Evolutionary conservation across 1,140 invertebrate genomes (phyloP).

Genomic region (Medauroidea extradentata): DNA sequence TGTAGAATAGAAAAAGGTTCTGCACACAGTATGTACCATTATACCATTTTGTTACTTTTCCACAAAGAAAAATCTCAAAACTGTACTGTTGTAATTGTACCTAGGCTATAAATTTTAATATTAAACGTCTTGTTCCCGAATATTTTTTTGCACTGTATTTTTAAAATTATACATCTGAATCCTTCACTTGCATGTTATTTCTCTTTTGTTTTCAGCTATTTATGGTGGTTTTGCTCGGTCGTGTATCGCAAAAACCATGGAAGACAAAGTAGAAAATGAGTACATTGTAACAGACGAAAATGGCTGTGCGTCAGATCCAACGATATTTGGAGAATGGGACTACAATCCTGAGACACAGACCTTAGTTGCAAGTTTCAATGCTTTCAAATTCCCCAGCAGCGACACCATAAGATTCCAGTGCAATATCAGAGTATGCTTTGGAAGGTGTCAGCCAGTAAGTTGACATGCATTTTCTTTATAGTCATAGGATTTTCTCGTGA

Average conservation of each 20-base stretch:
- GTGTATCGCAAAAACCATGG: slow-evolving; percentile 89
- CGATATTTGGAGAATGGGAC: slow-evolving; percentile 91
- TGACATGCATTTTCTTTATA: too few species aligned
- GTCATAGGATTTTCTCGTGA: too few species aligned
- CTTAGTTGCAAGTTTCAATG: slow-evolving; percentile 83
- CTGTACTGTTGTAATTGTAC: too few species aligned
- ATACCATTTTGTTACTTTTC: too few species aligned
- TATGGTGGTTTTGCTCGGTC: slow-evolving; percentile 91
- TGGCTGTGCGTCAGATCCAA: slow-evolving; percentile 87
- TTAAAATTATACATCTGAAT: slow-evolving; percentile 8
- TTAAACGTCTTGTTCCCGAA: too few species aligned
- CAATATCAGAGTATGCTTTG: slow-evolving; percentile 92
- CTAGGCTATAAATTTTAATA: background rate
- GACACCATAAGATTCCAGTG: slow-evolving; percentile 95
- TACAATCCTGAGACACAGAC: slow-evolving; percentile 77
- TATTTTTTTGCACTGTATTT: background rate
- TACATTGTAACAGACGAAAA: slow-evolving; percentile 91
- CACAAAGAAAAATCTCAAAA: too few species aligned
- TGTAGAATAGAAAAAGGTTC: too few species aligned
- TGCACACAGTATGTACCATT: too few species aligned
- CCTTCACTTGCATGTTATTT: slow-evolving; percentile 22
- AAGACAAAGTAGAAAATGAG: slow-evolving; percentile 83
- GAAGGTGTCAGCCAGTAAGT: slow-evolving; percentile 88
- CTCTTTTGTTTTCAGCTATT: slow-evolving; percentile 58
- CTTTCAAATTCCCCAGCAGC: slow-evolving; percentile 93